Evolutionary conservation across 2,888 invertebrate species (phyloP).

Genomic region (Limnephilus marmoratus): DNA sequence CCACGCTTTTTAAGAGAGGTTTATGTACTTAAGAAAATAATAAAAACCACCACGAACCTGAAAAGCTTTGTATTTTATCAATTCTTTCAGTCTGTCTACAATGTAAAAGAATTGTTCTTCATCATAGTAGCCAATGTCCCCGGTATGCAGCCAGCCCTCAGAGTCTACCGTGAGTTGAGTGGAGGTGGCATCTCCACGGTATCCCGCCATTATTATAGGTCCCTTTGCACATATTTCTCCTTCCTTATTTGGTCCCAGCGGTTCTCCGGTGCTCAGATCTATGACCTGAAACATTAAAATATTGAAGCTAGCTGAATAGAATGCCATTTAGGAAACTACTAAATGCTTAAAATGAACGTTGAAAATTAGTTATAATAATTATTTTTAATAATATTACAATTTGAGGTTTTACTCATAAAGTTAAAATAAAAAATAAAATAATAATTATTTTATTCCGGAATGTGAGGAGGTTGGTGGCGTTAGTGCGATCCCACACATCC

Average conservation of each 20-base stretch:
- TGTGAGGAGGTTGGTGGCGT: no score
- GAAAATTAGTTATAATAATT: no score
- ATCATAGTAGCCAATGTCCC: slow-evolving; percentile 91
- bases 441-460: no score
- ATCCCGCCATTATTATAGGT: slow-evolving; percentile 89
- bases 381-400: no score
- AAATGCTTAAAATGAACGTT: not conserved
- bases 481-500: no score
- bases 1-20: no score
- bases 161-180: slow-evolving; percentile 80
- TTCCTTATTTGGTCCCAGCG: slow-evolving; percentile 80
- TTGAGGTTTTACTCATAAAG: no score
- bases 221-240: slow-evolving; percentile 93
- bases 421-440: no score
- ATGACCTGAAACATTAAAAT: slow-evolving; percentile 71
- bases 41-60: slow-evolving; percentile 76
- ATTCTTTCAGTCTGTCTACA: slow-evolving; percentile 91
- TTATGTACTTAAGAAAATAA: not conserved
- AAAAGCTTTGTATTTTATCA: slow-evolving; percentile 93
- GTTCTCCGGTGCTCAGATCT: slow-evolving; percentile 80
- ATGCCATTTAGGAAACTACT: not conserved
- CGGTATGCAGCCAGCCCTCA: slow-evolving; percentile 88
- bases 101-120: slow-evolving; percentile 86
- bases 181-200: slow-evolving; percentile 83
- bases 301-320: not conserved